Percentiles rank a stretch among this genome's conserved stretches.
Conservation (phyloP, 2,113 vertebrate species). For the Gobio gobio region DNA sequence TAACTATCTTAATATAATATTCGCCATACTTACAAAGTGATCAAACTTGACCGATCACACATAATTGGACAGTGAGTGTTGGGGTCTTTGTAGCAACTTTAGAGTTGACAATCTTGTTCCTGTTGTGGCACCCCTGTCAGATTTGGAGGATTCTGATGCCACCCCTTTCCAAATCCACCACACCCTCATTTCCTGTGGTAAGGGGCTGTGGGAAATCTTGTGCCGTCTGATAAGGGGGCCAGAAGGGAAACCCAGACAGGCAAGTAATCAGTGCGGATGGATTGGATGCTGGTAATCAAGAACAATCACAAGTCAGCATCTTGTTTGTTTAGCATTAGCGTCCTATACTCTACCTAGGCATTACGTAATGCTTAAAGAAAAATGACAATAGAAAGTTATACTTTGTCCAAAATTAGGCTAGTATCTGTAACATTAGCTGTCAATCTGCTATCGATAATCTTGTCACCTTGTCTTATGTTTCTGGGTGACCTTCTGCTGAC, state of each 20-base stretch:
- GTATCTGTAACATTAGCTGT: not conserved
- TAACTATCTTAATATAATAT: not conserved
- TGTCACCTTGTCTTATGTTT: not conserved
- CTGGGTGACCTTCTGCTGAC: not conserved
- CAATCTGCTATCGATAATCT: not conserved
- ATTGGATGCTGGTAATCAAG: slow-evolving; percentile 34
- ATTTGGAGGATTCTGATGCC: slow-evolving; percentile 26
- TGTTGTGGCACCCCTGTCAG: slow-evolving; percentile 4
- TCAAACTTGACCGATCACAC: not conserved
- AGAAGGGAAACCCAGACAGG: slow-evolving; percentile 13
- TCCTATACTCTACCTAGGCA: not conserved
- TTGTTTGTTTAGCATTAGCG: slow-evolving; percentile 32
- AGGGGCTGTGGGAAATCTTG: slow-evolving; percentile 24
- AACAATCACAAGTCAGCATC: slow-evolving; percentile 32
- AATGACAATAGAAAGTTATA: not conserved
- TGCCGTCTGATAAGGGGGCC: not conserved
- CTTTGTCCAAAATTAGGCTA: not conserved
- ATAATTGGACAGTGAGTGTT: not conserved
- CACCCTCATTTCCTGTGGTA: slow-evolving; percentile 32
- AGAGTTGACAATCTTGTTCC: not conserved
- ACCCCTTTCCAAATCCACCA: slow-evolving; percentile 14
- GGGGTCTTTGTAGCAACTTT: not conserved
- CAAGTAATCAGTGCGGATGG: not conserved
- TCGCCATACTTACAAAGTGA: not conserved
- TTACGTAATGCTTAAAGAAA: not conserved